Evolutionary conservation across 2,113 vertebrate species (phyloP), one percentile per base, ranked within the genome.

Genomic region (Sceloporus undulatus): DNA sequence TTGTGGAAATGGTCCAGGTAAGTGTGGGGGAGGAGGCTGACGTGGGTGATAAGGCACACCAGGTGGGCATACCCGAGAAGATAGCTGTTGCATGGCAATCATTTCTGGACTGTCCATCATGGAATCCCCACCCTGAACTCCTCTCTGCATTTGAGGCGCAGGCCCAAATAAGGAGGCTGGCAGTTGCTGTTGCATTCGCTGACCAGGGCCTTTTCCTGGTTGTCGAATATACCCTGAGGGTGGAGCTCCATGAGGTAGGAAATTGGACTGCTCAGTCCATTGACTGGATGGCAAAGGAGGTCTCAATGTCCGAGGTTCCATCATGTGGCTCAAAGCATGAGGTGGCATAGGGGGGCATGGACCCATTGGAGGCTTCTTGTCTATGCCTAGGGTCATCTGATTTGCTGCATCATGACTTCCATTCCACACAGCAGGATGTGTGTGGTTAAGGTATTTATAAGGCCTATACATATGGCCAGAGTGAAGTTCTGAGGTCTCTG

Each of bases 51-150:
- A 97, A 96, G 96, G 95, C 95, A 96, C 96, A 2, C 97, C 96
- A n/a, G 98, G 97, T 5, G 97, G 97, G 95, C 98, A 97, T 90
- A 98, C 98, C 0, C 98, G 97, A 56, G 99, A 98, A 0, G 98
- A 98, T 79, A 99, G 97, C 96, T 98, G 98, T 96, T 99, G 99
- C 97, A 99, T 98, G 94, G 98, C 99, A 4, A 99, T 97, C 99
- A 99, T 99, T 96, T 99, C 99, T 0, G 99, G 99, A 95, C 99
- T 99, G 94, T 99, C 98, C 97, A 99, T 96, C 99, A 99, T 99
- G 83, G 99, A 99, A 89, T 97, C 97, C 88, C 98, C 97, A 0
- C 97, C 97, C 90, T 97, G 97, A 82, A 95, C 95, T 27, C 97
- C 97, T 92, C 98, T 97, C 11, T 97, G 96, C 88, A 97, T 96